Conservation (phyloP, 2,888 invertebrate genomes). For the Drosophila engyochracea region DNA sequence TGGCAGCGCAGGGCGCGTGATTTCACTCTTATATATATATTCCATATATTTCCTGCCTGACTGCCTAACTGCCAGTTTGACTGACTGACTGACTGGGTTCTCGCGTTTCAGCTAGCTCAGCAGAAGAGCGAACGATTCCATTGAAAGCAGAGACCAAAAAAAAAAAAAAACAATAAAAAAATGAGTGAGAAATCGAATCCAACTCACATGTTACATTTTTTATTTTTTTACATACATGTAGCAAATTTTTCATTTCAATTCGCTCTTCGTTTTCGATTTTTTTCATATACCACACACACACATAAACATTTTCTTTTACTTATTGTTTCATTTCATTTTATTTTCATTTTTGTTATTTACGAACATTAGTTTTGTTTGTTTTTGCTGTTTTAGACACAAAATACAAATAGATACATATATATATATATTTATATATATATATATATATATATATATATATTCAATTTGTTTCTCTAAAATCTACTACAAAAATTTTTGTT, state of each 20-base stretch:
- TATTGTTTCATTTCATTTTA: conserved; percentile 49
- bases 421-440: conserved; percentile 44
- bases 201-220: conserved; percentile 17
- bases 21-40: conserved; percentile 21
- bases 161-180: background rate
- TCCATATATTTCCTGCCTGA: conserved; percentile 28
- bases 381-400: conserved; percentile 67
- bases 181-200: conserved; percentile 8
- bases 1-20: conserved; percentile 46
- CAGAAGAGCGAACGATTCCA: conserved; percentile 54
- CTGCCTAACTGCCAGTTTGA: background rate
- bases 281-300: conserved; percentile 15
- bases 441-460: conserved; percentile 43
- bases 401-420: conserved; percentile 67
- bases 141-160: conserved; percentile 60
- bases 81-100: conserved; percentile 3
- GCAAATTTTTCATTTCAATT: conserved; percentile 21
- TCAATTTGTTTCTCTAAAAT: conserved; percentile 51
- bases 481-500: conserved; percentile 67
- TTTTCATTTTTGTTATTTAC: conserved; percentile 62
- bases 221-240: background rate
- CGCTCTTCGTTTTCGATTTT: conserved; percentile 33
- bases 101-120: conserved; percentile 62
- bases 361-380: conserved; percentile 58
- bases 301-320: conserved; percentile 18